Conservation (phyloP, 2,888 invertebrate genomes). For the Tenthredo livida region DNA sequence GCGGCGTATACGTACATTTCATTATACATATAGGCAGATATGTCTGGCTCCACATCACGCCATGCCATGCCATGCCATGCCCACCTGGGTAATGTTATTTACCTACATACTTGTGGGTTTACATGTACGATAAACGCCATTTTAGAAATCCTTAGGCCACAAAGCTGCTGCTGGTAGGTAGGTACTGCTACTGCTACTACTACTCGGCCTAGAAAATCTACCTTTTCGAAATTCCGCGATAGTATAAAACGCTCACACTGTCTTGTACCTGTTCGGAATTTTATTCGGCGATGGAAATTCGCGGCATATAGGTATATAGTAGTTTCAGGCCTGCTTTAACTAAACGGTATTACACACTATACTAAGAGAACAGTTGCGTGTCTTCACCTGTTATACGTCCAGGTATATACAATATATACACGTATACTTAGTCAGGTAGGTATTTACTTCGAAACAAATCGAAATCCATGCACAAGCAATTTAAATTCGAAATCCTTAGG, state of each 20-base stretch:
- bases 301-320: not conserved
- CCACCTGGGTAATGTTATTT: not conserved
- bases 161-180: not conserved
- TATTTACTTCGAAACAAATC: not conserved
- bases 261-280: conserved; percentile 7
- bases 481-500: conserved; percentile 20
- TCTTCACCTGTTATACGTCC: not conserved
- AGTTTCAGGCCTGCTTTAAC: conserved; percentile 4
- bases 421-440: not conserved
- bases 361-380: not conserved
- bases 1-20: conserved; percentile 2
- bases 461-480: not conserved
- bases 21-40: conserved; percentile 16
- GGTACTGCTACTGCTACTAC: not conserved
- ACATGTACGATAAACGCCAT: conserved; percentile 30
- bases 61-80: not conserved
- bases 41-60: conserved; percentile 35
- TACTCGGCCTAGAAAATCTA: conserved; percentile 37
- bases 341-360: not conserved
- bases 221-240: conserved; percentile 43
- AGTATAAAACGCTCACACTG: conserved; percentile 6
- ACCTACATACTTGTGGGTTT: not conserved
- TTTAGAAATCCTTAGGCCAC: conserved; percentile 42
- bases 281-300: conserved; percentile 34
- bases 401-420: not conserved